Conservation (phyloP, 92 coral and sea anemone genomes). For the Chrysogorgia sp. region DNA sequence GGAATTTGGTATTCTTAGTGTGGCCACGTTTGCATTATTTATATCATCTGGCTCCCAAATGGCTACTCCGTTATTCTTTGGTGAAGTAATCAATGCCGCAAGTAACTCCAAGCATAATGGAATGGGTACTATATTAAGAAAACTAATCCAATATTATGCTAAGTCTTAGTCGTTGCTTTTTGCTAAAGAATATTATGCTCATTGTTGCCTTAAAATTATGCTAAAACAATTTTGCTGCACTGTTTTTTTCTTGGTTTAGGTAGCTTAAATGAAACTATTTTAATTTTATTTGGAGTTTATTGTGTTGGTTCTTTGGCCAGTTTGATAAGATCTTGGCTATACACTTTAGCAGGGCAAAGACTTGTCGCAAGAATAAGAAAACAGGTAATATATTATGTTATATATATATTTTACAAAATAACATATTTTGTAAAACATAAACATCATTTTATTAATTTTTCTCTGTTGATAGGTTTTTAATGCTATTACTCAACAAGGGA, state of each 20-base stretch:
- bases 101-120: constrained; percentile 55
- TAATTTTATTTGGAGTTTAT: constrained; percentile 71
- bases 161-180: too few species aligned
- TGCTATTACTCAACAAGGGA: constrained; percentile 77
- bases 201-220: too few species aligned
- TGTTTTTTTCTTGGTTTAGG: constrained; percentile 54
- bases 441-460: too few species aligned
- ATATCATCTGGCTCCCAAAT: constrained; percentile 81
- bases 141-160: too few species aligned
- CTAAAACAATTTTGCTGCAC: too few species aligned
- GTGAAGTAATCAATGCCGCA: constrained; percentile 70
- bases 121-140: too few species aligned
- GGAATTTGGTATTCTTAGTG: constrained; percentile 65
- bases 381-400: constrained; percentile 37
- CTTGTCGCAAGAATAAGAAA: constrained; percentile 87
- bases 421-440: too few species aligned
- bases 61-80: constrained; percentile 95
- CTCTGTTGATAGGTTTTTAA: constrained; percentile 70
- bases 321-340: constrained; percentile 81
- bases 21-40: constrained; percentile 81
- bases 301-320: constrained; percentile 78
- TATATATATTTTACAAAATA: too few species aligned
- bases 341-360: constrained; percentile 89
- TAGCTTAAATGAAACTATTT: constrained; percentile 68
- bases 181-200: too few species aligned